Evolutionary conservation across 2,888 invertebrate genomes (phyloP).

Genomic region (Nematopogon swammerdamellus): DNA sequence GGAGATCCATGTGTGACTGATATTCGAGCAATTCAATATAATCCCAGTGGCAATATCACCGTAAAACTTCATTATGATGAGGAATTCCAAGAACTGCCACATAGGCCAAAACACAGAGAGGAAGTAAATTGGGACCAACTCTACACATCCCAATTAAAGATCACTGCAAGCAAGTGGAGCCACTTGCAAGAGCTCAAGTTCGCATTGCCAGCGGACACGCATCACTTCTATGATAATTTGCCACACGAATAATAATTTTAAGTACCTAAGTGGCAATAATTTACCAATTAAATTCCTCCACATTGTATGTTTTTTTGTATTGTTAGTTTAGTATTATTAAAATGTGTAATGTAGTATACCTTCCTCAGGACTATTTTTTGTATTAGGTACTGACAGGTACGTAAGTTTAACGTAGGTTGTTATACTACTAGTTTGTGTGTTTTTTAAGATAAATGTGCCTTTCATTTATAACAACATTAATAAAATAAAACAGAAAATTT

Average conservation of each 20-base stretch:
- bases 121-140: constrained; percentile 3
- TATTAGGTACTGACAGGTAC: too few relatives aligned
- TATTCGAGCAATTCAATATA: constrained; percentile 1
- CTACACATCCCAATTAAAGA: constrained; percentile 1
- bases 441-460: too few relatives aligned
- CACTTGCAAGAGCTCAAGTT: constrained; percentile 5
- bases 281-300: neutral
- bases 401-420: too few relatives aligned
- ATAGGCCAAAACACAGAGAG: constrained; percentile 1
- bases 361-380: too few relatives aligned
- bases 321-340: neutral
- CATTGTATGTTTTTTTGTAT: constrained; percentile 1
- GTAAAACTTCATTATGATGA: constrained; percentile 3
- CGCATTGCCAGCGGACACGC: constrained; percentile 5
- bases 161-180: constrained; percentile 3
- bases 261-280: neutral
- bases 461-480: too few relatives aligned
- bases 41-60: neutral
- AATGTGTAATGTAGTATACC: too few relatives aligned
- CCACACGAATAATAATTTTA: constrained; percentile 15
- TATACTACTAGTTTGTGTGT: too few relatives aligned
- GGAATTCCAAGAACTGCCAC: constrained; percentile 1
- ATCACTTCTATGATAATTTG: constrained; percentile 15
- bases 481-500: too few relatives aligned
- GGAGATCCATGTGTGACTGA: constrained; percentile 4